A percentile compares a stretch with the other conserved stretches of the same genome.
These are phyloP conservation scores for Oxytorus armatus DNA, from an alignment of 2,888 invertebrate genomes.

Conservation along the genomic window DNA sequence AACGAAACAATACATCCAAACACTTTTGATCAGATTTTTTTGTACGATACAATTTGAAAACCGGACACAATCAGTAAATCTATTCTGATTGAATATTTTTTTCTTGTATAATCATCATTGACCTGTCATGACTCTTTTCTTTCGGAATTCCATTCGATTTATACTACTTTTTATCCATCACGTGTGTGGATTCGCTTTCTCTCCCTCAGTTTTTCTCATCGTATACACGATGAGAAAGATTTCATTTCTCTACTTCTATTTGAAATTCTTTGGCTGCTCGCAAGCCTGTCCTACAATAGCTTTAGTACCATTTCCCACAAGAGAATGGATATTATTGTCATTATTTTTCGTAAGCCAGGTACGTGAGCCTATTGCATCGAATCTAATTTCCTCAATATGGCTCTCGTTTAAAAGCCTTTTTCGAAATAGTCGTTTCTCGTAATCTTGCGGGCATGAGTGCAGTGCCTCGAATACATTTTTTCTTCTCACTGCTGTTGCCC, in stretches of 20 bases:
- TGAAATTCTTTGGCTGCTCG: background rate
- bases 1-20: too few species aligned
- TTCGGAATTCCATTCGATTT: background rate
- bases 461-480: too few species aligned
- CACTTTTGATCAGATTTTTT: too few species aligned
- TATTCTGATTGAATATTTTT: too few species aligned
- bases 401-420: background rate
- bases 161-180: background rate
- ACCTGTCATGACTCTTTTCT: too few species aligned
- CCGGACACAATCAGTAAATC: too few species aligned
- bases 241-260: background rate
- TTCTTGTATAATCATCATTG: background rate
- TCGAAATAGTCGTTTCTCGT: too few species aligned
- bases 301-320: constrained; percentile 29
- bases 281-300: background rate
- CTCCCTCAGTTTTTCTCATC: background rate
- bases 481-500: too few species aligned
- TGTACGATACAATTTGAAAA: too few species aligned
- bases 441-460: too few species aligned
- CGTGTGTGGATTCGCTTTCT: background rate
- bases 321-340: constrained; percentile 44
- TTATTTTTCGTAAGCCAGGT: constrained; percentile 37
- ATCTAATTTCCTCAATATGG: constrained; percentile 59
- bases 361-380: constrained; percentile 64
- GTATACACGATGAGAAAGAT: background rate